phyloP scores from a whole-genome alignment of 2,113 vertebrate species.

The Lota lota region DNA sequence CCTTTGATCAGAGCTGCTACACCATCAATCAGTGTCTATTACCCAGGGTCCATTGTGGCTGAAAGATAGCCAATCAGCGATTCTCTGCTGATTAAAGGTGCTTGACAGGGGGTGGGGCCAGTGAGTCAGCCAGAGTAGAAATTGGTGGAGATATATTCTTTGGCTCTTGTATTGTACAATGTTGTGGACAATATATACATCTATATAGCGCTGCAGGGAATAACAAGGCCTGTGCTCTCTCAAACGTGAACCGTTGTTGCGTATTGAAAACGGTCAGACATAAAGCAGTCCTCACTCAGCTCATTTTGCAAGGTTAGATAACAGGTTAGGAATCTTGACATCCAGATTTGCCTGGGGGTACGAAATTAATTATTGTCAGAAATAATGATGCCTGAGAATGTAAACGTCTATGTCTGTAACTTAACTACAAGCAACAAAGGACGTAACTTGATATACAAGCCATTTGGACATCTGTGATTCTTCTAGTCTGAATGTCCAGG shows the following conservation, averaged over 20 bases:
- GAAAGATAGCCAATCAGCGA: conserved; percentile 30
- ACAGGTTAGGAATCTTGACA: not conserved
- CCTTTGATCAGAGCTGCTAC: conserved; percentile 48
- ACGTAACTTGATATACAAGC: conserved; percentile 47
- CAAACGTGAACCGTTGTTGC: not conserved
- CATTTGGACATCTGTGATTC: conserved; percentile 41
- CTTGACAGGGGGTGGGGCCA: not conserved
- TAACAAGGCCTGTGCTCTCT: not conserved
- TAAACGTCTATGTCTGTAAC: conserved; percentile 40
- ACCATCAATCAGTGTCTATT: conserved; percentile 50
- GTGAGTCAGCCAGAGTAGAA: not conserved
- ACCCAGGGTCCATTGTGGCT: conserved; percentile 35
- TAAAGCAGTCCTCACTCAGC: not conserved
- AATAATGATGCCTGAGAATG: conserved; percentile 45
- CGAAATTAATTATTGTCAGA: not conserved
- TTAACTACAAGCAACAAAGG: conserved; percentile 40
- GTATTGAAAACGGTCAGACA: not conserved
- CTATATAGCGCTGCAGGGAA: not conserved
- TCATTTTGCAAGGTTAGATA: conserved; percentile 9
- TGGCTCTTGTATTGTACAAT: not conserved
- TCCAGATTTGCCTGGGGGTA: conserved; percentile 18
- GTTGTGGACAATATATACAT: not conserved
- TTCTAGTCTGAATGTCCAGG: conserved; percentile 15
- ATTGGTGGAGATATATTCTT: not conserved
- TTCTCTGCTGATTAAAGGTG: conserved; percentile 39